phyloP scores from a whole-genome alignment of 1,140 invertebrate species.

The Trichogramma pretiosum region DNA sequence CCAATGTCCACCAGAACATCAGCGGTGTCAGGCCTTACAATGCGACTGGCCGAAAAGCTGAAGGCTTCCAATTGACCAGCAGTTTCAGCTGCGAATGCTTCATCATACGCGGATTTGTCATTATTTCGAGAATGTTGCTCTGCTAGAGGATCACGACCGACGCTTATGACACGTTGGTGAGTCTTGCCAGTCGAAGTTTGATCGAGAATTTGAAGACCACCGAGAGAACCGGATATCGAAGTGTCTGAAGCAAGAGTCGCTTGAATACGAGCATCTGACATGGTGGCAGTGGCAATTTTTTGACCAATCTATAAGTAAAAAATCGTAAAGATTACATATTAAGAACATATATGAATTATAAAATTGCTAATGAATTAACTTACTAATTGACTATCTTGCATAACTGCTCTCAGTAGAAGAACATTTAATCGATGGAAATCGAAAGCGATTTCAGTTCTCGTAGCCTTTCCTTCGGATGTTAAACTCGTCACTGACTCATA shows the following conservation, averaged over 20 bases:
- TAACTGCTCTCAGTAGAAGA: constrained; percentile 68
- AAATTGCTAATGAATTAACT: not conserved
- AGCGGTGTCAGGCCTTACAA: constrained; percentile 28
- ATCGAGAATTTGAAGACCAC: constrained; percentile 84
- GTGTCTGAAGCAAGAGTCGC: constrained; percentile 59
- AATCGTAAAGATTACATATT: not conserved
- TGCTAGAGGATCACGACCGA: constrained; percentile 66
- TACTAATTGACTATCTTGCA: constrained; percentile 58
- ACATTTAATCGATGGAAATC: constrained; percentile 89
- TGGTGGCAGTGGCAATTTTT: constrained; percentile 88
- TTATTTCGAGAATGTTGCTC: constrained; percentile 23
- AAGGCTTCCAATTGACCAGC: constrained; percentile 33
- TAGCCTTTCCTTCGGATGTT: constrained; percentile 24
- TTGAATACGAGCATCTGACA: constrained; percentile 82
- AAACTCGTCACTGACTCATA: constrained; percentile 33
- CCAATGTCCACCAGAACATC: constrained; percentile 39
- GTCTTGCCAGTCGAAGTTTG: constrained; percentile 73
- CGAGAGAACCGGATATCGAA: constrained; percentile 75
- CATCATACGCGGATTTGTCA: constrained; percentile 14
- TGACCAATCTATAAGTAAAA: constrained; percentile 55
- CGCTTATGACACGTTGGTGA: constrained; percentile 77
- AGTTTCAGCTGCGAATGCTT: constrained; percentile 25
- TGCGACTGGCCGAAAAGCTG: constrained; percentile 33
- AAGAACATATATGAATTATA: not conserved
- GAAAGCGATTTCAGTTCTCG: constrained; percentile 72